Conservation (phyloP, 2,888 invertebrate species). For the Nycteola revayana region DNA sequence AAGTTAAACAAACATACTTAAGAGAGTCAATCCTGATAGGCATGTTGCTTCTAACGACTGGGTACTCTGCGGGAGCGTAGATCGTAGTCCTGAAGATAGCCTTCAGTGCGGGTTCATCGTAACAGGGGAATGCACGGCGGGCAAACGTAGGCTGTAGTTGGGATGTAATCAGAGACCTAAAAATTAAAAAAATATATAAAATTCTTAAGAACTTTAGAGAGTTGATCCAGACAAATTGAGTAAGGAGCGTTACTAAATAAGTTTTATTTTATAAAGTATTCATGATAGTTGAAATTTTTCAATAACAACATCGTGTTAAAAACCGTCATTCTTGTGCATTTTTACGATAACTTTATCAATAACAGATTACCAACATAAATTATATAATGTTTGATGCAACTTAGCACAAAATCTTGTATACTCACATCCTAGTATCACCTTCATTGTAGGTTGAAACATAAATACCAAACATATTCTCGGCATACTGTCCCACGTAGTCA, state of each 20-base stretch:
- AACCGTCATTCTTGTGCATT: no score
- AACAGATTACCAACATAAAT: no score
- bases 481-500: constrained; percentile 79
- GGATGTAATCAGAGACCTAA: constrained; percentile 83
- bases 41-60: constrained; percentile 64
- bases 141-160: constrained; percentile 86
- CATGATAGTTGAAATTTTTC: no score
- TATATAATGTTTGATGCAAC: no score
- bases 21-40: constrained; percentile 42
- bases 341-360: no score
- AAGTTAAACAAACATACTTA: no score
- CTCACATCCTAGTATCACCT: constrained; percentile 49
- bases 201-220: no score
- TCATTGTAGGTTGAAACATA: constrained; percentile 80
- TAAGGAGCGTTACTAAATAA: no score
- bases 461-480: constrained; percentile 83
- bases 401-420: constrained; percentile 16
- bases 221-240: no score
- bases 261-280: no score
- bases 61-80: constrained; percentile 68
- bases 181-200: constrained; percentile 1
- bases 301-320: no score
- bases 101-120: constrained; percentile 87
- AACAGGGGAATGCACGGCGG: constrained; percentile 88
- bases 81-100: constrained; percentile 85